A percentile compares a stretch with the other conserved stretches of the same genome.
Evolutionary conservation across 37 sponge, comb jelly and placozoan genomes (phyloP).

Genomic region (Amphimedon queenslandica): DNA sequence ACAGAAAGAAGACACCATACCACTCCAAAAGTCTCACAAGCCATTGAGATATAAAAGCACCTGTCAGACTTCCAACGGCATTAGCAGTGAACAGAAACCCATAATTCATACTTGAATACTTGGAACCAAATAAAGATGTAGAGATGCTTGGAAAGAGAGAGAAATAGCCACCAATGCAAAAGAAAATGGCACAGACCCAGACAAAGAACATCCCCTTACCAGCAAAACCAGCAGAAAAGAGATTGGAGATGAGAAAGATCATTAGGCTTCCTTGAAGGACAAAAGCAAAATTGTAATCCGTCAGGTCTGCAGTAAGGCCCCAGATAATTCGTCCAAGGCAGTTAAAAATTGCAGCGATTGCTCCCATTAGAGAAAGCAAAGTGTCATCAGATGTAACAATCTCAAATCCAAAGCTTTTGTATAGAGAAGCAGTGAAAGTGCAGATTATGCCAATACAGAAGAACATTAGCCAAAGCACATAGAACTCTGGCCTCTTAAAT

Average conservation of each 20-base stretch:
- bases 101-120: slow-evolving; percentile 64
- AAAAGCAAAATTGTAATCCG: slow-evolving; percentile 55
- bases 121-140: slow-evolving; percentile 58
- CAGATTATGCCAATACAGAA: slow-evolving; percentile 43
- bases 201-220: slow-evolving; percentile 53
- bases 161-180: slow-evolving; percentile 82
- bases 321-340: slow-evolving; percentile 59
- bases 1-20: slow-evolving; percentile 1
- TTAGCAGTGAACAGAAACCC: slow-evolving; percentile 68
- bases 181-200: slow-evolving; percentile 76
- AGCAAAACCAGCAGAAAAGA: slow-evolving; percentile 20
- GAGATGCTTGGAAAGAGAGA: slow-evolving; percentile 65
- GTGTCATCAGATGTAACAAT: slow-evolving; percentile 48
- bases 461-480: slow-evolving; percentile 74
- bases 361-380: slow-evolving; percentile 54
- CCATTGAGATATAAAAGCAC: slow-evolving; percentile 4
- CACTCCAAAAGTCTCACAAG: neutral
- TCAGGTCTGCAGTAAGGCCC: slow-evolving; percentile 60
- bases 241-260: slow-evolving; percentile 29
- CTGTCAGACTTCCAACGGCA: slow-evolving; percentile 29
- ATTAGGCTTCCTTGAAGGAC: slow-evolving; percentile 38
- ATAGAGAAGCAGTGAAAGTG: slow-evolving; percentile 38
- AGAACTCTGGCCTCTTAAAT: too few species aligned
- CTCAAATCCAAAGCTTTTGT: slow-evolving; percentile 61
- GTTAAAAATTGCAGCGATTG: slow-evolving; percentile 51